Conservation (phyloP, 2,797 vertebrate species). For the Sardinella longiceps region DNA sequence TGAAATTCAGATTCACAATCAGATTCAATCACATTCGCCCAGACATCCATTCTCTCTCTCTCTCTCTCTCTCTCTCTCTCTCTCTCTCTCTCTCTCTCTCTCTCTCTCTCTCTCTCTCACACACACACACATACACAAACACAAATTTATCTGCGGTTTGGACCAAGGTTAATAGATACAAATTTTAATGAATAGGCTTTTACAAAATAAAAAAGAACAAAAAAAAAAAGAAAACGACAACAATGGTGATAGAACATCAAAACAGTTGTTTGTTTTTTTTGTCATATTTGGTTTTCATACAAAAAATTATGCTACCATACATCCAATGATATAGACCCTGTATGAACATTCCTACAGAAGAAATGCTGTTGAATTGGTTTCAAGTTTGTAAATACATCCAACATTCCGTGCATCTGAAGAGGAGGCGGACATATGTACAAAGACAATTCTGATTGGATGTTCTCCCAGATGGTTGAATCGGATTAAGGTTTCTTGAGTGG, state of each 20-base stretch:
- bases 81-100: too few species aligned
- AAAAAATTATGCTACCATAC: constrained; percentile 79
- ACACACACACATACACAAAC: background rate
- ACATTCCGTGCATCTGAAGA: constrained; percentile 70
- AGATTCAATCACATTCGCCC: background rate
- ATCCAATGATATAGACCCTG: constrained; percentile 69
- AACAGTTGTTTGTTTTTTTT: constrained; percentile 81
- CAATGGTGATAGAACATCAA: constrained; percentile 89
- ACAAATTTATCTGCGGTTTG: constrained; percentile 40
- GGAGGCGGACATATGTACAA: constrained; percentile 78
- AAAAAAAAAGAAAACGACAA: constrained; percentile 84
- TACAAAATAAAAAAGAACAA: constrained; percentile 81
- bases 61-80: too few species aligned
- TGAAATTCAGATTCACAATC: background rate
- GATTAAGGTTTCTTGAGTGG: background rate
- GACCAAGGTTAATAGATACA: constrained; percentile 87
- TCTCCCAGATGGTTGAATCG: background rate
- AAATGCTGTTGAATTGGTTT: constrained; percentile 61
- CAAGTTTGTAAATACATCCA: constrained; percentile 73
- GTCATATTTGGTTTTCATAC: constrained; percentile 75
- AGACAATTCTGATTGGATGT: constrained; percentile 31
- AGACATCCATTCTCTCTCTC: too few species aligned
- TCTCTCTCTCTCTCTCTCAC: too few species aligned
- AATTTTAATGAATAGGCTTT: constrained; percentile 91
- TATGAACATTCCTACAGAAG: constrained; percentile 71